Conservation (phyloP, 2,113 vertebrate species). For the Oplegnathus fasciatus region DNA sequence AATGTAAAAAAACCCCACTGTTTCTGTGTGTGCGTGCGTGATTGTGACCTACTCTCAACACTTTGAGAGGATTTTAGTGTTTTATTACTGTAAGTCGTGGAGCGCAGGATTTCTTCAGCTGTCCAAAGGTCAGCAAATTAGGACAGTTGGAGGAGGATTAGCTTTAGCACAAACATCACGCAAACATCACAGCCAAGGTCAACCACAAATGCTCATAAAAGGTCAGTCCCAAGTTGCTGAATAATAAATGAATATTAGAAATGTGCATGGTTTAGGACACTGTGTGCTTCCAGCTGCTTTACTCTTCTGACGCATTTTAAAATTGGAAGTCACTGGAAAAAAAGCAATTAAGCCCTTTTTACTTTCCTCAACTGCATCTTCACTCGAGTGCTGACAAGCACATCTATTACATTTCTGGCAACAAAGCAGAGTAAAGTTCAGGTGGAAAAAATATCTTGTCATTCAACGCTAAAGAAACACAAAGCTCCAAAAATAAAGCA, state of each 20-base stretch:
- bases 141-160: constrained; percentile 45
- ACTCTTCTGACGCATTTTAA: constrained; percentile 6
- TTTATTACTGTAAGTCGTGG: constrained; percentile 23
- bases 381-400: constrained; percentile 34
- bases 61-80: constrained; percentile 33
- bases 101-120: constrained; percentile 22
- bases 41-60: constrained; percentile 20
- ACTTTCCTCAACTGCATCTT: background rate
- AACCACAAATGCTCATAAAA: background rate
- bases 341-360: background rate
- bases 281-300: background rate
- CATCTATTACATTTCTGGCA: constrained; percentile 19
- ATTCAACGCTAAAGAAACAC: constrained; percentile 37
- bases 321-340: constrained; percentile 13
- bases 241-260: background rate
- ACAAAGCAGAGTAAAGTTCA: constrained; percentile 24
- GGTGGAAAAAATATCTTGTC: constrained; percentile 28
- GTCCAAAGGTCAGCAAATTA: constrained; percentile 13
- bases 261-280: background rate
- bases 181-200: constrained; percentile 3
- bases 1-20: too few relatives aligned
- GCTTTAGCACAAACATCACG: constrained; percentile 11
- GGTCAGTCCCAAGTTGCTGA: background rate
- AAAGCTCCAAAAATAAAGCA: constrained; percentile 55
- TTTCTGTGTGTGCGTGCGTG: background rate